A percentile compares a stretch with the other conserved stretches of the same genome.
phyloP scores from a whole-genome alignment of 1,140 invertebrate genomes.

The Akabosia matsudoensis region DNA sequence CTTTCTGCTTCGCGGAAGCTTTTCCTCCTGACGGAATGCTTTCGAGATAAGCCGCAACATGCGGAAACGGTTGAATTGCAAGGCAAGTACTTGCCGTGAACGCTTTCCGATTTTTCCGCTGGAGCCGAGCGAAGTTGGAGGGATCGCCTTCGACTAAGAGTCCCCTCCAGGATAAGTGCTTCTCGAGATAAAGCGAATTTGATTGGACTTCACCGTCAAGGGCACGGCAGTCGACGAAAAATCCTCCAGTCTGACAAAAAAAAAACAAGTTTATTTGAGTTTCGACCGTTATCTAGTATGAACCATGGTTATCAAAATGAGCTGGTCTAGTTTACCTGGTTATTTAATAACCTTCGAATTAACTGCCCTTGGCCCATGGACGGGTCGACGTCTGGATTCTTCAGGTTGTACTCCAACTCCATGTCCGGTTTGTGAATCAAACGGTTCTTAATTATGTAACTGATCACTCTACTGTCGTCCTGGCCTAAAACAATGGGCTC shows the following conservation, averaged over 20 bases:
- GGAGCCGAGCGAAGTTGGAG: slow-evolving; percentile 53
- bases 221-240: slow-evolving; percentile 57
- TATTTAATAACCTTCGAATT: slow-evolving; percentile 49
- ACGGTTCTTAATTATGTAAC: neutral
- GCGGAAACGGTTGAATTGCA: slow-evolving; percentile 51
- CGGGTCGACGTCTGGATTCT: slow-evolving; percentile 49
- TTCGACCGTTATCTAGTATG: neutral
- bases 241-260: slow-evolving; percentile 52
- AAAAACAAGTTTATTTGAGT: neutral
- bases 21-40: slow-evolving; percentile 50
- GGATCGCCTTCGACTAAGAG: slow-evolving; percentile 58
- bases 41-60: slow-evolving; percentile 49
- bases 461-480: neutral
- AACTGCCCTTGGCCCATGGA: slow-evolving; percentile 54
- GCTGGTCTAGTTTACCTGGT: slow-evolving; percentile 48
- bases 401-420: slow-evolving; percentile 49
- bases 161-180: slow-evolving; percentile 47
- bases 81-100: slow-evolving; percentile 54
- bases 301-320: neutral
- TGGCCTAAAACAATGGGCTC: neutral
- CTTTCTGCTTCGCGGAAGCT: slow-evolving; percentile 50
- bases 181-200: slow-evolving; percentile 9
- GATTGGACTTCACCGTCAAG: slow-evolving; percentile 54
- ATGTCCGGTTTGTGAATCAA: slow-evolving; percentile 36
- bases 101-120: slow-evolving; percentile 52